phyloP scores from a whole-genome alignment of 2,888 invertebrate genomes.

The Plebejus melissa region DNA sequence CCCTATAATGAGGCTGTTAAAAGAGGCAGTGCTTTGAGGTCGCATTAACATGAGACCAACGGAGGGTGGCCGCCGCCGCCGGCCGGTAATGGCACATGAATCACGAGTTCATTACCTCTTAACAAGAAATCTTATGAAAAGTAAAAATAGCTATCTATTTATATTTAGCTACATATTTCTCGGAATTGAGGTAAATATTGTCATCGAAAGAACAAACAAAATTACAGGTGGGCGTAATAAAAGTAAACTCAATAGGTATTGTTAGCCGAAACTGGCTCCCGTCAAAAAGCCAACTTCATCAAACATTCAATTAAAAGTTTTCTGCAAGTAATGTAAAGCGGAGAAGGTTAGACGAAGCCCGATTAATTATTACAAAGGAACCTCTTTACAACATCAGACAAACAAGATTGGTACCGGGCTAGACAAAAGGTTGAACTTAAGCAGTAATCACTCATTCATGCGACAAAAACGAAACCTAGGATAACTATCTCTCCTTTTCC shows the following conservation, averaged over 20 bases:
- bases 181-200: not conserved
- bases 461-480: slow-evolving; percentile 52
- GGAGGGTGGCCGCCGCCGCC: slow-evolving; percentile 32
- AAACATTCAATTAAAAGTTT: slow-evolving; percentile 75
- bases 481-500: slow-evolving; percentile 62
- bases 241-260: slow-evolving; percentile 14
- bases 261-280: slow-evolving; percentile 47
- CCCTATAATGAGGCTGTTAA: slow-evolving; percentile 36
- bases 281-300: slow-evolving; percentile 68
- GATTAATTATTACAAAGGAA: slow-evolving; percentile 74
- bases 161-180: not conserved
- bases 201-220: not conserved
- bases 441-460: slow-evolving; percentile 68
- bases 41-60: slow-evolving; percentile 39
- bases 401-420: slow-evolving; percentile 59
- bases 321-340: slow-evolving; percentile 60
- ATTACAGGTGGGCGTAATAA: slow-evolving; percentile 19
- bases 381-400: slow-evolving; percentile 61
- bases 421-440: slow-evolving; percentile 68
- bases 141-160: slow-evolving; percentile 3
- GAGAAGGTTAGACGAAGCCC: slow-evolving; percentile 64
- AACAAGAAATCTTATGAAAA: slow-evolving; percentile 26
- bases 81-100: slow-evolving; percentile 35
- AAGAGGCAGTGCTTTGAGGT: slow-evolving; percentile 37
- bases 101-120: slow-evolving; percentile 34